Base-by-base conservation (phyloP, 2,888 invertebrate genomes). In the Escarpia spicata region DNA sequence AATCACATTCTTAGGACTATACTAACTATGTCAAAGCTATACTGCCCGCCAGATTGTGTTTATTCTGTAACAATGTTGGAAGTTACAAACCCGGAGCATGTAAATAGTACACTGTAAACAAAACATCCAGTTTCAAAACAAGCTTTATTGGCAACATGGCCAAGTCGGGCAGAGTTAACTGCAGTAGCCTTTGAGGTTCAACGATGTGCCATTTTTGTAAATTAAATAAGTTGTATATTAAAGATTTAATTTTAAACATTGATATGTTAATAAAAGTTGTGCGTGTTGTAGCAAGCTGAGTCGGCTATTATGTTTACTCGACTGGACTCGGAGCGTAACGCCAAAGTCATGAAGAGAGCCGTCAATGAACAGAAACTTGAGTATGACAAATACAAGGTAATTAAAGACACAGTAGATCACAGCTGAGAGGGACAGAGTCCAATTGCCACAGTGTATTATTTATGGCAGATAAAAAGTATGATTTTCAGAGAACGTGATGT, bases 321-420 rank as follows among this genome's bases (percentile, higher is more conserved):
- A 45, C 94, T 96, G 12, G 96, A 96, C 94, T 95, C 95, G 0
- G 96, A 96, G 93, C 94, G 96, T 91, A 96, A 96, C 93, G 95
- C 96, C 43, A 96, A 96, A 93, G 95, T 95, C 26, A 95, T 96
- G 95, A 96, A 96, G 94, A 95, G 95, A 93, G 96, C 96, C 43
- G 93, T 94, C 9, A 93, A 93, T 60, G 94, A 95, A 43, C 37
- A 93, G 19, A 92, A 94, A 90, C 90, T 95, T 31, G 93, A 93
- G 44, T 12, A 90, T 19, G 93, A 94, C 15, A 93, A 93, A 91
- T 95, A 94, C 91, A 92, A 93, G 93, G 94, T 94, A 93, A 37
- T 9, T 9, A 9, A 12, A 12, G 52, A 12, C 52, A 12, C 52
- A 52, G 10, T 52, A 52, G 15, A 6, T 75, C 19, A 75, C 75